Evolutionary conservation across 2,797 vertebrate species (phyloP), one percentile per base, ranked within the genome.

Genomic region (Melanogrammus aeglefinus): DNA sequence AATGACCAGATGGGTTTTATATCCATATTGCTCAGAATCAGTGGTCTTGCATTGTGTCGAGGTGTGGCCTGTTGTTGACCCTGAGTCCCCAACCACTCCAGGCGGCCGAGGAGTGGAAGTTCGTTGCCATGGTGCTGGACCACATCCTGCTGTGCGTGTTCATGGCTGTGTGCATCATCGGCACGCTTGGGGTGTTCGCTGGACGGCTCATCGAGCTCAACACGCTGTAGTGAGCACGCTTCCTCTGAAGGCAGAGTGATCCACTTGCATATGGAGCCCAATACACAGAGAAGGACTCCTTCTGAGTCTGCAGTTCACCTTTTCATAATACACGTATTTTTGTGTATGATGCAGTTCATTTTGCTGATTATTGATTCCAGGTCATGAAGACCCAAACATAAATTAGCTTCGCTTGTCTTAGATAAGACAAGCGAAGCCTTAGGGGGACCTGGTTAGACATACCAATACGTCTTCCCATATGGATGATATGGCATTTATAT

Each of bases 101-200:
- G 97, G 97, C 96, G 0, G 93, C 96, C 0, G 97, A 98, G 90
- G 97, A 99, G 89, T 99, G 97, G 97, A 99, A 97, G 90, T 99
- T 97, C 0, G 97, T 99, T 0, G 97, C 97, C 0, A 99, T 99
- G 97, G 97, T 99, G 38, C 79, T 98, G 87, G 97, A 99, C 87
- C 97, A 99, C 91, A 95, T 99, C 88, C 94, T 99, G 83, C 95
- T 99, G 2, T 97, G 95, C 3, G 94, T 98, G 84, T 99, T 99
- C 92, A 98, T 98, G 97, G 85, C 96, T 0, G 96, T 99, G 84
- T 99, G 97, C 78, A 94, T 99, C 87, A 95, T 97, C 39, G 97
- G 97, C 81, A 99, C 97, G 1, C 76, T 96, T 13, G 95, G 93
- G 0, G 96, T 99, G 77, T 99, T 99, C 82, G 96, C 96, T 7